These are phyloP conservation scores for Spodoptera frugiperda DNA, from an alignment of 1,140 invertebrate genomes.

Conservation along the genomic window DNA sequence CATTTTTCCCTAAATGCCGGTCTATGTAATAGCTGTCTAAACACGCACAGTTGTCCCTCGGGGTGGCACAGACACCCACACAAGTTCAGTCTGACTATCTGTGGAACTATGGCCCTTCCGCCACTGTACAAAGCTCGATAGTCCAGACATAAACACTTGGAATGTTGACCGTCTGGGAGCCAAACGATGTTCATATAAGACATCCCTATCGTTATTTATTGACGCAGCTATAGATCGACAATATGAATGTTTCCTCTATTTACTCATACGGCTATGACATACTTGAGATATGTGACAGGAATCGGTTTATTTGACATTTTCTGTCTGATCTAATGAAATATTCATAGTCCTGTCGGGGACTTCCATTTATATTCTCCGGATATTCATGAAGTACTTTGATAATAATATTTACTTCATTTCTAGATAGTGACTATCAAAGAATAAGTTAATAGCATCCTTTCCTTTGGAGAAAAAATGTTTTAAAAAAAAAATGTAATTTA, in stretches of 20 bases:
- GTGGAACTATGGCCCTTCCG: slow-evolving; percentile 7
- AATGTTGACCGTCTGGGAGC: slow-evolving; percentile 35
- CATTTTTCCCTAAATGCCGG: slow-evolving; percentile 26
- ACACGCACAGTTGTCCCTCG: slow-evolving; percentile 29
- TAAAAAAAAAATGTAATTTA: no score
- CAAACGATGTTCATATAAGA: slow-evolving; percentile 25
- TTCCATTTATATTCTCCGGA: background rate
- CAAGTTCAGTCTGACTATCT: background rate
- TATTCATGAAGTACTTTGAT: background rate
- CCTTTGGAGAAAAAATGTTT: no score
- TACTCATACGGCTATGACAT: slow-evolving; percentile 30
- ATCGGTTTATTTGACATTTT: slow-evolving; percentile 19
- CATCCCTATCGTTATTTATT: slow-evolving; percentile 49
- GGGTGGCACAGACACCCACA: slow-evolving; percentile 36
- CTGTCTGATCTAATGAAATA: slow-evolving; percentile 16
- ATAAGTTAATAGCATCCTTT: background rate
- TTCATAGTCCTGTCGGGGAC: slow-evolving; percentile 3
- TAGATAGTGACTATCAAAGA: background rate
- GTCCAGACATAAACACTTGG: slow-evolving; percentile 26
- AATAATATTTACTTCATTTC: background rate
- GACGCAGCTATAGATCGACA: slow-evolving; percentile 15
- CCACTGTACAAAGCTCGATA: slow-evolving; percentile 19
- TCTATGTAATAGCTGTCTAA: slow-evolving; percentile 30
- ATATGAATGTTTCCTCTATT: slow-evolving; percentile 49
- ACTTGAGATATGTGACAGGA: slow-evolving; percentile 32